Evolutionary conservation across 1,140 invertebrate species (phyloP), one percentile per base, ranked within the genome.

Genomic region (Drusus annulatus): DNA sequence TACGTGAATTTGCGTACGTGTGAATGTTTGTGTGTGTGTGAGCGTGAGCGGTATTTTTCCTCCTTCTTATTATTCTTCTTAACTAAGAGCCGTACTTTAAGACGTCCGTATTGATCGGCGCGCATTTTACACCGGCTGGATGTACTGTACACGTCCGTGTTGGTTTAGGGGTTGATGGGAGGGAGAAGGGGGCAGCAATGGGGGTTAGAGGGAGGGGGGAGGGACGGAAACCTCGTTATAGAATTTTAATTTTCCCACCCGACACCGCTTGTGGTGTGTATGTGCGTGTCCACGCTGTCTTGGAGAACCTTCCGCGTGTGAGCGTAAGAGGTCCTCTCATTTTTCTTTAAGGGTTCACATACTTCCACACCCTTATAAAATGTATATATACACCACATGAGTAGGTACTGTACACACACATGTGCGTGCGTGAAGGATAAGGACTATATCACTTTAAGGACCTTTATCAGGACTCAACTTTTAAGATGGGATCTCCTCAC

Each of bases 11-110:
- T 83, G 82, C 82, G 82, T 83, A 76, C 80, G 82, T 83, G 82
- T 83, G 82, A 45, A 79, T 83, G 82, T 81, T 81, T 83, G 82
- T 81, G 82, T 81, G 81, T 80, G 79, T 62, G 82, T 68, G 79
- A 62, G 81, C 13, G 80, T 78, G 71, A 58, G 50, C 69, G 77
- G 82, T 83, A 81, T 80, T 81, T 83, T 83, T 83, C 82, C 82
- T 83, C 80, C 80, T 83, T 83, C 82, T 83, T 83, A 83, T 83
- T 83, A 83, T 83, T 83, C 82, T 83, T 83, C 82, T 83, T 83
- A 83, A 83, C 82, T 83, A 83, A 83, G 82, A 83, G 82, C 82
- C 82, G 82, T 83, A 83, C 82, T 83, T 83, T 83, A 83, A 83
- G 82, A 83, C 82, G 82, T 83, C 78, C 82, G 82, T 83, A 83